Base-by-base conservation (phyloP, 1,140 invertebrate genomes). In the Bemisia tabaci region DNA sequence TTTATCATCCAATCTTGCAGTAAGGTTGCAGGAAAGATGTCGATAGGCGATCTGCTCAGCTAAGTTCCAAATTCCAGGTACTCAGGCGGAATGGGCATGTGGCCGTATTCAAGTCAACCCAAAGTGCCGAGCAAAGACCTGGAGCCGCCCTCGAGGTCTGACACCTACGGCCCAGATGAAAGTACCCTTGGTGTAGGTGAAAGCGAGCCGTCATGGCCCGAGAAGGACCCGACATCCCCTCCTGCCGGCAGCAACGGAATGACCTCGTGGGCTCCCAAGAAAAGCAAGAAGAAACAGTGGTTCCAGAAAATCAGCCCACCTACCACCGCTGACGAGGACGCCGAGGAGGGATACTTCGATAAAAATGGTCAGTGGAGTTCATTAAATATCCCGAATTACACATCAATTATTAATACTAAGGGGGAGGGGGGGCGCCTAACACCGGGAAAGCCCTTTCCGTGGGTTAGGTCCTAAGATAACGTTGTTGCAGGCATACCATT, bases 91-190 rank as follows among this genome's bases (percentile, higher is more conserved):
- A 59, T 66, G 65, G 59, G 22, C 21, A n/a, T 60, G 48, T 59
- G 65, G 58, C 33, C 33, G 5, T 48, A 48, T 48, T 48, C 33
- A 9, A 48, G 33, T 48, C 26, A 58, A 58, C 39, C 65, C 2
- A 48, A 33, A n/a, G 65, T 22, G 26, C 65, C 65, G 1, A 26
- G 59, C 39, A 33, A 58, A 5, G 39, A 58, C 65, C 65, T 66
- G 17, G 9, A 23, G 12, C 65, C 67, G n/a, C 66, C 66, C 23
- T 58, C 63, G 22, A 60, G 60, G 1, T 39, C 27, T 2, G 69
- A 62, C 23, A 63, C 24, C 27, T 59, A 62, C 5, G 33, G n/a
- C 17, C 39, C 22, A 58, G 22, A 12, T 21, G 62, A 25, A 12
- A 65, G 58, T 48, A 62, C 26, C 5, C 9, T 22, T 22, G 5